Base-by-base conservation (phyloP, 2,888 invertebrate genomes). In the Campopleginae sp. region DNA sequence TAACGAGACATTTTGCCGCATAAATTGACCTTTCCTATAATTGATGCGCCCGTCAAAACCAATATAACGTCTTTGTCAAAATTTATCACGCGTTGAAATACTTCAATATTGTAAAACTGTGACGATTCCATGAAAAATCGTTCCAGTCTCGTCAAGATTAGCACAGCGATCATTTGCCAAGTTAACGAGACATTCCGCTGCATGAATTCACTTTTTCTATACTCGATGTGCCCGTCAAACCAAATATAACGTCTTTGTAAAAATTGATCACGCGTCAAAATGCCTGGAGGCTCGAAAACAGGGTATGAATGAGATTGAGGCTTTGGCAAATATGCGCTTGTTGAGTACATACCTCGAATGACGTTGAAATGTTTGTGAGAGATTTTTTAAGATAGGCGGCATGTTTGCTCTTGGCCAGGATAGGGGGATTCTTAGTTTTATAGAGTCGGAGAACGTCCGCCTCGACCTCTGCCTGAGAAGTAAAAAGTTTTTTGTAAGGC, bases 381-480 rank as follows among this genome's bases (percentile, higher is more conserved):
- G 96, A 97, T 88, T 95, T 95, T 89, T 96, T 96, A 79, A 98
- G 94, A 92, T 96, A 95, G 88, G 95, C 93, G 88, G 95, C 94
- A 92, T 97, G 97, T 88, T 95, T 95, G 82, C 95, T 94, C 91
- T 96, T 95, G 71, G 95, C 94, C 42, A 97, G 94, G 84, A 94
- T 92, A 0, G 97, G 96, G 84, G 95, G 94, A 84, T 95, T 95
- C 87, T 96, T 95, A 31, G 95, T 89, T 87, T 94, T 94, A 61
- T 94, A 94, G 75, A 94, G 90, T 84, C 94, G 93, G 79, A 95
- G 94, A 48, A 96, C 94, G 10, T 94, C 92, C 75, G 93, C 93
- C 92, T 96, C 96, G 1, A 96, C 95, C 90, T 94, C 94, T 89
- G 94, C 93, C 96, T 96, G 88, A 82, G 91, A 91, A 82, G 70